Base-by-base conservation (phyloP, 1,140 invertebrate species). In the Mercenaria mercenaria region DNA sequence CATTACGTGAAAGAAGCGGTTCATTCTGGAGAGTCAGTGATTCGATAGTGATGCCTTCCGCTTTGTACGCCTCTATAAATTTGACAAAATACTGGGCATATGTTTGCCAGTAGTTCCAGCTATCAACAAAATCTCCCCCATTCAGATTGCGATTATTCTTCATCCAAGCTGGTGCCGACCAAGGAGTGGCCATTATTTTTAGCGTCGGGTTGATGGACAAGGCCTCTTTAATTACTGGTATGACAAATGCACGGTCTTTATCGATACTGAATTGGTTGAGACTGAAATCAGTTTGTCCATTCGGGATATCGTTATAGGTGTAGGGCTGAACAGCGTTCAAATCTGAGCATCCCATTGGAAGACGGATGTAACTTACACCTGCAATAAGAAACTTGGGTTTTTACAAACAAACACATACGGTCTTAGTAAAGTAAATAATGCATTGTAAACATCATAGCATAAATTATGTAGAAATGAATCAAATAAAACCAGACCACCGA, bases 91-190 rank as follows among this genome's bases (percentile, higher is more conserved):
- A 92, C 3, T 37, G 29, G 0, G 92, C 89, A 81, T 89, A 90
- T 4, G 92, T 89, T 10, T 92, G 61, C 50, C 87, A 76, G n/a
- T 90, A 92, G 37, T 87, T 81, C 32, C 59, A 72, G 20, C 80
- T 80, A 41, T 34, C 29, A 18, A 86, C 85, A 56, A 93, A 90
- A 11, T 87, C 64, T 11, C 92, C 92, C 26, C 92, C 92, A 67
- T 88, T 90, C 0, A 93, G 59, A 61, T 69, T 69, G 39, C 83
- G 64, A 32, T 82, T 80, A 8, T 41, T 84, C 80, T 93, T 93
- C 93, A 93, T 93, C 93, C 93, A 93, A 2, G 91, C 90, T 11
- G 93, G 93, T 3, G 90, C 77, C 29, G 86, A 88, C 93, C 93
- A 93, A 11, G 93, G 93, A 4, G 92, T 90, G 23, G 79, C 93